Evolutionary conservation across 1,140 invertebrate genomes (phyloP).

Genomic region (Nilaparvata lugens): DNA sequence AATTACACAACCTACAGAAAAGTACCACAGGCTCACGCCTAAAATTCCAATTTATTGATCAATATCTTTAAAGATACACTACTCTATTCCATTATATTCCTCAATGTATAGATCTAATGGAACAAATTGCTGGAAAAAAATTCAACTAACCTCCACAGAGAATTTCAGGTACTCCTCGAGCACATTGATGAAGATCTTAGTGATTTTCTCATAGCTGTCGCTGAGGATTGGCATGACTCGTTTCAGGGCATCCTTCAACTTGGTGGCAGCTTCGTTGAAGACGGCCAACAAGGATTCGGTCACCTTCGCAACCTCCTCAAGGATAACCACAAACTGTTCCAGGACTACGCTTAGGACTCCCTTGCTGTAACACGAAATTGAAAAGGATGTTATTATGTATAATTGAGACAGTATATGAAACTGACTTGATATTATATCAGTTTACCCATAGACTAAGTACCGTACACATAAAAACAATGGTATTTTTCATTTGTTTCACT

Average conservation of each 20-base stretch:
- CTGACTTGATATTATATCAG: no score
- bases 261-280: constrained; percentile 23
- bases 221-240: constrained; percentile 46
- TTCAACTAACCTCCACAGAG: constrained; percentile 34
- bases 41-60: no score
- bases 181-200: constrained; percentile 34
- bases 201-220: constrained; percentile 41
- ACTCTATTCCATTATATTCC: no score
- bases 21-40: constrained; percentile 42
- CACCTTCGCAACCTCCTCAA: constrained; percentile 20
- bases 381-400: not conserved
- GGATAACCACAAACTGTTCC: constrained; percentile 11
- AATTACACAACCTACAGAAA: constrained; percentile 34
- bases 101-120: no score
- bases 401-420: no score
- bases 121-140: no score
- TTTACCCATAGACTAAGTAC: no score
- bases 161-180: constrained; percentile 40
- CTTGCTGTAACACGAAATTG: constrained; percentile 19
- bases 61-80: no score
- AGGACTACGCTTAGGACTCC: constrained; percentile 1
- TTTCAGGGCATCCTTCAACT: constrained; percentile 35
- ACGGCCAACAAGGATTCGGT: constrained; percentile 34
- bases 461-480: no score
- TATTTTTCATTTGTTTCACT: no score